A percentile compares a stretch with the other conserved stretches of the same genome.
Evolutionary conservation across 2,888 invertebrate species (phyloP).

Genomic region (Synergus japonicus): DNA sequence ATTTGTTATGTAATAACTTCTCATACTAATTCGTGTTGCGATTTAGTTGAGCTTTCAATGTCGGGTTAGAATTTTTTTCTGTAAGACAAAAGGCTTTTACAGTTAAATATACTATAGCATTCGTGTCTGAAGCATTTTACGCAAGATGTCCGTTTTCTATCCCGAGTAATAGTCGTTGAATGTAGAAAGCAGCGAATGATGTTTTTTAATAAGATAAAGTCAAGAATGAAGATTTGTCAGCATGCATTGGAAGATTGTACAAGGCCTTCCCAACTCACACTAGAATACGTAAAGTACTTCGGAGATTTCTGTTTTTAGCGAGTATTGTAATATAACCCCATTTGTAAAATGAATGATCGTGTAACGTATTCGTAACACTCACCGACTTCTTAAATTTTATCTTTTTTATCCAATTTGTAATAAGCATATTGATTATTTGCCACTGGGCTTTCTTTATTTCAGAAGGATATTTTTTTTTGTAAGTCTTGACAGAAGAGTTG

Average conservation of each 20-base stretch:
- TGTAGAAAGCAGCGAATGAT: neutral
- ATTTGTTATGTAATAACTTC: neutral
- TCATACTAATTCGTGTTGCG: neutral
- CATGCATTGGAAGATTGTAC: neutral
- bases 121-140: neutral
- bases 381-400: neutral
- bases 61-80: conserved; percentile 1
- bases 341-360: conserved; percentile 1
- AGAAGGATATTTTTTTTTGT: neutral
- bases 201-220: neutral
- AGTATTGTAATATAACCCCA: conserved; percentile 11
- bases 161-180: neutral
- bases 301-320: conserved; percentile 15
- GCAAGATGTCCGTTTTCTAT: neutral
- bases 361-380: neutral
- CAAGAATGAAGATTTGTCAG: neutral
- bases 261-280: conserved; percentile 9
- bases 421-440: neutral
- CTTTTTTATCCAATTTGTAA: neutral
- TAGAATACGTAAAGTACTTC: neutral
- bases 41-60: conserved; percentile 4
- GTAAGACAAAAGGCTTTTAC: neutral
- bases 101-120: neutral
- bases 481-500: neutral
- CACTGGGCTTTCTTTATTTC: neutral